These are phyloP conservation scores for Otus sunia DNA, from an alignment of 2,113 vertebrate species.

Conservation along the genomic window DNA sequence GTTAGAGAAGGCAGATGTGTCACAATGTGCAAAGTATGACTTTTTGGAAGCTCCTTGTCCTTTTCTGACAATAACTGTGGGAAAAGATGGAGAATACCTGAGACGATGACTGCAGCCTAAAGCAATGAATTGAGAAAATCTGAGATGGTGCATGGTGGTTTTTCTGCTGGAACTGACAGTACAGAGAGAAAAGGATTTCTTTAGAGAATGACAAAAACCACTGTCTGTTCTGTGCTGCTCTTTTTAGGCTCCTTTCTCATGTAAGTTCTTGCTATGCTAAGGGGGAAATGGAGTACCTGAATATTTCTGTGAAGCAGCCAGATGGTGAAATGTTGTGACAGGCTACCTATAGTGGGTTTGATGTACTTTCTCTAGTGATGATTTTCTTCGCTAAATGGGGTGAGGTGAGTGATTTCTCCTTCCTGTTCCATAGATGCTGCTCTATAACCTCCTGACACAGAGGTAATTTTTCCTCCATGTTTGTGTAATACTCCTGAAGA, in stretches of 20 bases:
- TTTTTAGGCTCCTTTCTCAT: background rate
- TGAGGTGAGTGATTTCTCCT: background rate
- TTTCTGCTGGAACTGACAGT: background rate
- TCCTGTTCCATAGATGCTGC: background rate
- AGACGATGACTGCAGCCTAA: background rate
- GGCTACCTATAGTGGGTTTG: background rate
- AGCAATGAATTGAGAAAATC: background rate
- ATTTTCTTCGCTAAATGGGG: background rate
- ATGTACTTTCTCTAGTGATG: background rate
- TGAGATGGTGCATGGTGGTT: background rate
- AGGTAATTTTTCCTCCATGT: background rate
- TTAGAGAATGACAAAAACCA: background rate
- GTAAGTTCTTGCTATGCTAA: background rate
- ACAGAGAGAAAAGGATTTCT: background rate
- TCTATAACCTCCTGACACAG: background rate
- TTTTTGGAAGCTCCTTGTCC: background rate
- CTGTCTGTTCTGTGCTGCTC: background rate
- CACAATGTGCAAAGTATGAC: background rate
- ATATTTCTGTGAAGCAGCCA: background rate
- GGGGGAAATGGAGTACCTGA: background rate
- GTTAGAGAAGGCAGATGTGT: background rate
- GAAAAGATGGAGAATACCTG: background rate
- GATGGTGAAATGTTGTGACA: background rate
- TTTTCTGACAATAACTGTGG: background rate
- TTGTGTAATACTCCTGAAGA: background rate